These are phyloP conservation scores for Lepeophtheirus nordmannii DNA, from an alignment of 2,888 invertebrate species.

Conservation along the genomic window DNA sequence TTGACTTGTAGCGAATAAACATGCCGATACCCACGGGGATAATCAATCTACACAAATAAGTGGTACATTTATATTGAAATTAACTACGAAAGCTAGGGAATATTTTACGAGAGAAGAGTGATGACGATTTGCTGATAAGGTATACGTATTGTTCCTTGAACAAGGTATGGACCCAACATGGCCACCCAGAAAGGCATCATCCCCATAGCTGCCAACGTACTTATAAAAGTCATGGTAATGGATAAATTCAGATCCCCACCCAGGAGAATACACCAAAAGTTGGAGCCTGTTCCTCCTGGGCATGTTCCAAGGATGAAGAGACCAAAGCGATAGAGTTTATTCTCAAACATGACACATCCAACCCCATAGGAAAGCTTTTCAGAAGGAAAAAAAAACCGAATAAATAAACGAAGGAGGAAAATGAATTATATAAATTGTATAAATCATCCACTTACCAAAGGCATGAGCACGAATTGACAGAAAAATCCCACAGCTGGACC, in stretches of 20 bases:
- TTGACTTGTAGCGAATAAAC: too few relatives aligned
- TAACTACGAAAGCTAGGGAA: too few relatives aligned
- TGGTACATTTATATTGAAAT: too few relatives aligned
- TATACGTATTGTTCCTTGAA: too few relatives aligned
- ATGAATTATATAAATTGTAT: constrained; percentile 8
- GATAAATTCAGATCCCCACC: constrained; percentile 40
- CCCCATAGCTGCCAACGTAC: constrained; percentile 37
- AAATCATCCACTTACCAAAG: constrained; percentile 35
- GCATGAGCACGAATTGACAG: constrained; percentile 41
- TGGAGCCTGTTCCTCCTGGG: constrained; percentile 40
- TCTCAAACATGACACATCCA: constrained; percentile 26
- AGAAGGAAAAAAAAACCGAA: not conserved
- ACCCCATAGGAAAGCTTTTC: constrained; percentile 25
- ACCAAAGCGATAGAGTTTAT: constrained; percentile 33
- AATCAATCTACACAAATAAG: too few relatives aligned
- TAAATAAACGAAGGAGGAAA: constrained; percentile 1
- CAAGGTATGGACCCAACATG: constrained; percentile 35
- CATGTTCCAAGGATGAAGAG: constrained; percentile 37
- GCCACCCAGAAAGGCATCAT: constrained; percentile 42
- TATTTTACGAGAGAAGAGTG: too few relatives aligned
- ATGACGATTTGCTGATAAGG: too few relatives aligned
- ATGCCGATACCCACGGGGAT: too few relatives aligned
- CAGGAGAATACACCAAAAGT: constrained; percentile 40
- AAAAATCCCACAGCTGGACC: constrained; percentile 39
- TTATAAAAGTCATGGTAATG: constrained; percentile 41